Evolutionary conservation across 2,113 vertebrate species (phyloP), one percentile per base, ranked within the genome.

Genomic region (Ailuropoda melanoleuca): DNA sequence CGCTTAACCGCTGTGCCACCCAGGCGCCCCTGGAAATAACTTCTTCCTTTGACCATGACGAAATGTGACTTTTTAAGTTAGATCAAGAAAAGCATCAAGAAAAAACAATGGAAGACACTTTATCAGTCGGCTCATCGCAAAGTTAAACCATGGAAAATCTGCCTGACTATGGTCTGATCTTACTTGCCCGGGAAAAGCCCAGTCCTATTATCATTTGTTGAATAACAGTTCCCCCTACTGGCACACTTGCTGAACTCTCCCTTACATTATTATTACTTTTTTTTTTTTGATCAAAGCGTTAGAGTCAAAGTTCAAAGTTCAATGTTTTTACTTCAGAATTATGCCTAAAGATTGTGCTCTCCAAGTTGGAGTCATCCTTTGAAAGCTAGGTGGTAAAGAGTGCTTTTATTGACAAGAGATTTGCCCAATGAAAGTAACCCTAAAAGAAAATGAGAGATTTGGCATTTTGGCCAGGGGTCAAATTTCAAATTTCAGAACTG

Each of bases 191-290:
- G 89, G 66, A 94, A 89, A 90, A 83, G 48, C 26, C 53, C 55
- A 68, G 31, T 46, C 4, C 5, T 66, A 26, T 91, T 43, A 56
- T 72, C 62, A 95, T 95, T 93, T 91, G 53, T 97, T 96, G 93
- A 97, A 50, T 87, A 89, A 93, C 48, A 97, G 72, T 95, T 93
- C 97, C 92, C 91, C 53, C 90, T 97, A 89, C 94, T 93, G 94
- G 87, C 14, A 68, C 17, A 68, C n/a, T 83, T 83, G 78, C 14
- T 95, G 77, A 97, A 97, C 93, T 97, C 91, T 23, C 24, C 88
- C 29, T 48, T 48, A 53, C 2, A 24, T 88, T 87, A 19, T 66
- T 66, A 66, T 66, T 66, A 66, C 62, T 34, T 66, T 64, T 34
- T 64, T 64, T 88, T 74, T 66, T 64, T 19, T 58, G 3, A 90